Percentiles rank a stretch among this genome's conserved stretches.
Evolutionary conservation across 2,888 invertebrate species (phyloP).

Genomic region (Suillia variegata): DNA sequence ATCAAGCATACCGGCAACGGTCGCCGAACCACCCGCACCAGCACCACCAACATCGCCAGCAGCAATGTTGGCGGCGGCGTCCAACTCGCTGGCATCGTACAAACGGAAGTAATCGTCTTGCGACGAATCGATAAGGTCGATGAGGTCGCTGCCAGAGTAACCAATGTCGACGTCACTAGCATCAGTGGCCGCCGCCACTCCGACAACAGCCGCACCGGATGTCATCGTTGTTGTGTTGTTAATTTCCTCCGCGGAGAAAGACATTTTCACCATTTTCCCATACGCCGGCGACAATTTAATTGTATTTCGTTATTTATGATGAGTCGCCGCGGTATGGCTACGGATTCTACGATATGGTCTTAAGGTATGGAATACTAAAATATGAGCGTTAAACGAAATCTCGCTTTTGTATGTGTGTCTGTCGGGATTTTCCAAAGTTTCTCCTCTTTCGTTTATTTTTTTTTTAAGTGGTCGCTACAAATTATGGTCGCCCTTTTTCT

Average conservation of each 20-base stretch:
- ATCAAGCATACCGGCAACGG: too few species aligned
- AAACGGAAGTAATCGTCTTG: constrained; percentile 33
- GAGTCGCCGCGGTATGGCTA: background rate
- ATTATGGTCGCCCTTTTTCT: too few species aligned
- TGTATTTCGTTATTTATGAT: constrained; percentile 12
- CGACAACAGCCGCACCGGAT: constrained; percentile 19
- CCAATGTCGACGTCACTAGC: background rate
- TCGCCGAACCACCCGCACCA: background rate
- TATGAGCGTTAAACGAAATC: too few species aligned
- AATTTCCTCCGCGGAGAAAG: constrained; percentile 31
- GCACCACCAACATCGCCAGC: constrained; percentile 19
- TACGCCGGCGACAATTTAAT: background rate
- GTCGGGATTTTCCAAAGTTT: too few species aligned
- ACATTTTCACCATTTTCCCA: constrained; percentile 23
- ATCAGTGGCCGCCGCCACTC: constrained; percentile 26
- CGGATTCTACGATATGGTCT: background rate
- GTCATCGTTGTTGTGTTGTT: constrained; percentile 26
- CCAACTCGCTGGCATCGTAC: constrained; percentile 26
- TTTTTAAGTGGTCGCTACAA: too few species aligned
- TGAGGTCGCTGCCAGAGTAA: too few species aligned
- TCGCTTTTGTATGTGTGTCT: background rate
- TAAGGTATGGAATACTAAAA: too few species aligned
- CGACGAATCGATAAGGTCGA: constrained; percentile 26
- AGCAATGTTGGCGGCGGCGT: constrained; percentile 23
- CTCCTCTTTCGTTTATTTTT: too few species aligned